Base-by-base conservation (phyloP, 1,140 invertebrate species). In the Augochlora pura region DNA sequence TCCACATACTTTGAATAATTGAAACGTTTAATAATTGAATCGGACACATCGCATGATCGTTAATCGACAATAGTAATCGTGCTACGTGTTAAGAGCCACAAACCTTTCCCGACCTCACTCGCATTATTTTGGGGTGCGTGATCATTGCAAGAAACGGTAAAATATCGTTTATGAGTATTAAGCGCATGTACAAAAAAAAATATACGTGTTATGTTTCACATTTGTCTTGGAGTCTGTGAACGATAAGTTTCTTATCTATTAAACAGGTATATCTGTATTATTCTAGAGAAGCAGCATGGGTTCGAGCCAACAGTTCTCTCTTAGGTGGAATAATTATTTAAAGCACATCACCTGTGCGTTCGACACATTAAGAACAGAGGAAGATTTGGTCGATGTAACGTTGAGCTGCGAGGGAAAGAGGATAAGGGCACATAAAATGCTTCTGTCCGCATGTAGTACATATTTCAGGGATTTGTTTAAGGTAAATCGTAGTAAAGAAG, bases 331-430 rank as follows among this genome's bases (percentile, higher is more conserved):
- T 86, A 96, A 96, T 92, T 96, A 96, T 89, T 93, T 95, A 82
- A 94, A 95, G 77, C 96, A 96, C 87, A 94, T 97, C 85, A 95
- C 95, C 71, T 95, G 95, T 88, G 96, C 96, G 59, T 96, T 97
- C 89, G 96, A 97, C 90, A 94, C 95, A 66, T 93, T 97, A 79
- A 93, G 96, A 62, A 95, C 94, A 77, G 95, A 96, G 87, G 96
- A 97, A 90, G 96, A 97, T 90, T 95, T 98, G 74, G 96, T 97
- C 64, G 97, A 98, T 94, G 97, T 97, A 8, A 97, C 97, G 49
- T 92, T 97, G 73, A 97, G 96, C 89, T 97, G 96, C 88, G 97
- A 97, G 88, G 97, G 97, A 74, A 95, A 95, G 72, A 95, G 95
- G 91, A 96, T 98, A 63, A 96, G 96, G 87, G 97, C 97, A 39